phyloP scores from a whole-genome alignment of 2,888 invertebrate species.

The Hyppa rectilinea region DNA sequence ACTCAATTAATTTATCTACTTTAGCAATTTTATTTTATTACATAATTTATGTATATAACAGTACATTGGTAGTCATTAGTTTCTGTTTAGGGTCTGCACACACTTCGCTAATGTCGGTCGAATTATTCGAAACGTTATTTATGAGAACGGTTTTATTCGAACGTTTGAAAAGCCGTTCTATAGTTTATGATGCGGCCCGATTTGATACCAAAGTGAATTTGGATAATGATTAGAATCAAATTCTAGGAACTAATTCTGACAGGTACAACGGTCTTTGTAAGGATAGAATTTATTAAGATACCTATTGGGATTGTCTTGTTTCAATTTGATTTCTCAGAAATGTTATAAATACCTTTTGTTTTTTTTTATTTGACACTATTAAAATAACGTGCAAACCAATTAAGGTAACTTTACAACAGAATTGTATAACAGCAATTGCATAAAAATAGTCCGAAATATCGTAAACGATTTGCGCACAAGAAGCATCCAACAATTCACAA shows the following conservation, averaged over 20 bases:
- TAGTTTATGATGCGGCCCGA: conserved; percentile 57
- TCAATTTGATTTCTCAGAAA: conserved; percentile 17
- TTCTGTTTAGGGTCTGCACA: conserved; percentile 52
- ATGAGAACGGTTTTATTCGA: conserved; percentile 55
- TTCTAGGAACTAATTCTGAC: conserved; percentile 43
- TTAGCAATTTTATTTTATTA: conserved; percentile 69
- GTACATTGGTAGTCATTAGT: conserved; percentile 60
- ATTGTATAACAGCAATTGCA: conserved; percentile 34
- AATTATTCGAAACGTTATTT: conserved; percentile 51
- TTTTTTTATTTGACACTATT: neutral
- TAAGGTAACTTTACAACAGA: neutral
- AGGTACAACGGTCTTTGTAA: conserved; percentile 14
- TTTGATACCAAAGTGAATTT: conserved; percentile 33
- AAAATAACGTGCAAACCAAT: neutral
- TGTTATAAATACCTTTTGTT: neutral
- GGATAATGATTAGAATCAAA: conserved; percentile 37
- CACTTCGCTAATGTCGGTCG: conserved; percentile 35
- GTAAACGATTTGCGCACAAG: conserved; percentile 31
- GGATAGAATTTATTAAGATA: conserved; percentile 22
- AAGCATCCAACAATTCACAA: conserved; percentile 23
- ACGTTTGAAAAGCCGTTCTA: conserved; percentile 38
- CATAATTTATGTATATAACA: conserved; percentile 68
- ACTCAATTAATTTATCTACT: conserved; percentile 68
- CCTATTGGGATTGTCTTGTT: neutral
- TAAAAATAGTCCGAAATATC: conserved; percentile 32